Conservation (phyloP, 1,140 invertebrate species). For the Pemphigus obesinymphae region DNA sequence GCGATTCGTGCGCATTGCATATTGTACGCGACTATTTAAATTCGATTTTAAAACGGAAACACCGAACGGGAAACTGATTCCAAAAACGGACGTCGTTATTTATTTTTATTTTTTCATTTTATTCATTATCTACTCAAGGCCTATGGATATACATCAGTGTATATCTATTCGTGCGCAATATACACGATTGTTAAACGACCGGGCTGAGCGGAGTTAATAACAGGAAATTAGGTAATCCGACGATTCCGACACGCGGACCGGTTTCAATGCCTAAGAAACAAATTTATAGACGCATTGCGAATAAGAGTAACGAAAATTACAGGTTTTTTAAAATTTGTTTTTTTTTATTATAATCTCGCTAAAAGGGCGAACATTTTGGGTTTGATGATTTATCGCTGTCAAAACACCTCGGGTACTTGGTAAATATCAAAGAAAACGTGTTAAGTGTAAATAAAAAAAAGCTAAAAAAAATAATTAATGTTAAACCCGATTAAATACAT, state of each 20-base stretch:
- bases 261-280: conserved; percentile 32
- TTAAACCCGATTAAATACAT: neutral
- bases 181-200: conserved; percentile 33
- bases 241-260: conserved; percentile 26
- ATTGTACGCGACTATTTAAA: neutral
- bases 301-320: conserved; percentile 16
- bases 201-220: conserved; percentile 26
- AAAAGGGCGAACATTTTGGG: neutral
- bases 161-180: conserved; percentile 12
- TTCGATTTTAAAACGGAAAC: conserved; percentile 31
- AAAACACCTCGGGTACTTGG: neutral
- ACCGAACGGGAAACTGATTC: conserved; percentile 10
- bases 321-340: neutral
- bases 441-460: neutral
- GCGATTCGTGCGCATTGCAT: neutral
- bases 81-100: conserved; percentile 39
- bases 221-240: conserved; percentile 39
- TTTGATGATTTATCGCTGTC: neutral
- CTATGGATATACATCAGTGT: neutral
- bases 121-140: conserved; percentile 20
- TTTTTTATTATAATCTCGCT: neutral
- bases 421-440: neutral
- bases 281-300: conserved; percentile 19
- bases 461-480: too few species aligned
- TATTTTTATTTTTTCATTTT: neutral